Percentiles rank a stretch among this genome's conserved stretches.
These are phyloP conservation scores for Apteryx owenii DNA, from an alignment of 2,113 vertebrate species.

Conservation along the genomic window DNA sequence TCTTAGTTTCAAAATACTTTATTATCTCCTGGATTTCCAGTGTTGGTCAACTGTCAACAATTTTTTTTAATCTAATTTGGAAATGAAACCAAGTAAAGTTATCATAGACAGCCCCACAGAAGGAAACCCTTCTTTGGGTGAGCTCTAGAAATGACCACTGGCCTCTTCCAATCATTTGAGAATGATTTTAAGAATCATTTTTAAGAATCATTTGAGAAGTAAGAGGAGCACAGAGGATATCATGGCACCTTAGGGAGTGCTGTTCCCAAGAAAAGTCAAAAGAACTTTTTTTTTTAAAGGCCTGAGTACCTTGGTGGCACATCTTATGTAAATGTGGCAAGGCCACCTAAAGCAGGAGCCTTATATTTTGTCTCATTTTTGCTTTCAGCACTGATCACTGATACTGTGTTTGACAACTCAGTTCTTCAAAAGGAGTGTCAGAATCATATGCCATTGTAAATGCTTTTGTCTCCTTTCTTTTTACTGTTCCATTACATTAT, in stretches of 20 bases:
- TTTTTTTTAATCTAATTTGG: background rate
- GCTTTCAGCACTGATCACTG: background rate
- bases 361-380: background rate
- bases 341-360: accelerated
- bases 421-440: background rate
- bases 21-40: background rate
- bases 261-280: background rate
- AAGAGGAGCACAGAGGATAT: accelerated
- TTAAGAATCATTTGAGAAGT: background rate
- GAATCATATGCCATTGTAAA: background rate
- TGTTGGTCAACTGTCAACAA: background rate
- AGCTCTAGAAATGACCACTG: accelerated
- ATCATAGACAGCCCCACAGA: background rate
- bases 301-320: background rate
- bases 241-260: background rate
- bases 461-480: background rate
- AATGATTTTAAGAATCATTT: background rate
- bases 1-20: background rate
- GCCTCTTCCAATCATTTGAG: background rate
- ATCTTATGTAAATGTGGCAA: background rate
- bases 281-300: background rate
- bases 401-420: background rate
- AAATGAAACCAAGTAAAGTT: background rate
- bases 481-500: background rate
- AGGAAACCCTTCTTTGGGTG: background rate